phyloP scores from a whole-genome alignment of 2,888 invertebrate species.

The Rhagophthalmus giganteus region DNA sequence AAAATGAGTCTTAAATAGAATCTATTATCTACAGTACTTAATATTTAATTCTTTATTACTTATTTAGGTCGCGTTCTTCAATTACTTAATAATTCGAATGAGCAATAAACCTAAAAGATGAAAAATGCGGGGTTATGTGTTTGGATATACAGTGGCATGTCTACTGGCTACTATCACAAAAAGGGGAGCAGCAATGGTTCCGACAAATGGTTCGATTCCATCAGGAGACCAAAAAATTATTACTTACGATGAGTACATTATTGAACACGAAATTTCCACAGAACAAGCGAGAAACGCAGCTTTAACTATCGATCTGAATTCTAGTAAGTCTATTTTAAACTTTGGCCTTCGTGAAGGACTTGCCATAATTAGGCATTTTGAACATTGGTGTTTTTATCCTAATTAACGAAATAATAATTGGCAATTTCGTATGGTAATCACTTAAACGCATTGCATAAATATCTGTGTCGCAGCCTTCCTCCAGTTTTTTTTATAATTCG shows the following conservation, averaged over 20 bases:
- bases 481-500: too few relatives aligned
- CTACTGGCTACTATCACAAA: constrained; percentile 26
- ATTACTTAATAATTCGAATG: neutral
- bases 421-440: too few relatives aligned
- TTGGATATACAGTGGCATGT: constrained; percentile 35
- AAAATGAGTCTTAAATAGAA: constrained; percentile 1
- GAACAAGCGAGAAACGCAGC: constrained; percentile 63
- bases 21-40: neutral
- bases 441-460: too few relatives aligned
- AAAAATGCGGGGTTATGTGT: constrained; percentile 36
- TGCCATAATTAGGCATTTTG: neutral
- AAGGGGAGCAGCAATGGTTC: constrained; percentile 6
- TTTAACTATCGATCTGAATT: constrained; percentile 53
- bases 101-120: constrained; percentile 26
- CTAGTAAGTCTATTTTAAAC: constrained; percentile 49
- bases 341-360: constrained; percentile 1
- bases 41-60: neutral
- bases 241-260: constrained; percentile 62
- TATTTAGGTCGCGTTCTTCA: constrained; percentile 3
- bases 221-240: constrained; percentile 39
- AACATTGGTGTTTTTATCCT: too few relatives aligned
- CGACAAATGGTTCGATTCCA: constrained; percentile 31
- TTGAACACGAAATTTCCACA: constrained; percentile 66
- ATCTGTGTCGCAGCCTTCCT: too few relatives aligned
- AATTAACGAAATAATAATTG: too few relatives aligned